phyloP scores from a whole-genome alignment of 2,113 vertebrate species.

The Tachysurus fulvidraco region DNA sequence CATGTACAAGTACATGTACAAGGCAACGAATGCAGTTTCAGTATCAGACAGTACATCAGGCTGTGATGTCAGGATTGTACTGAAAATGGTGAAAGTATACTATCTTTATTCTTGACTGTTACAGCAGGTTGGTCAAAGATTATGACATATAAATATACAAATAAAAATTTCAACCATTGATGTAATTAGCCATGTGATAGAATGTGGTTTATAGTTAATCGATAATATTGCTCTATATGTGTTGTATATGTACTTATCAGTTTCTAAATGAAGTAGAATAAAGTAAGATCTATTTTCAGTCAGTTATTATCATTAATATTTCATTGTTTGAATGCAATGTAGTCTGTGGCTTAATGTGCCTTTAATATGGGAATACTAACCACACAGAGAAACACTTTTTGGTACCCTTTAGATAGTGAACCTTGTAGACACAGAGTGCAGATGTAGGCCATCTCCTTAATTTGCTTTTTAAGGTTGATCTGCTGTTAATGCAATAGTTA shows the following conservation, averaged over 20 bases:
- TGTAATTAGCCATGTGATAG: neutral
- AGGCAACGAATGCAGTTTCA: no score
- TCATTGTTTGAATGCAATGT: neutral
- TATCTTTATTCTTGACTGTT: neutral
- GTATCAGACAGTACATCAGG: neutral
- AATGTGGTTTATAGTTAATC: neutral
- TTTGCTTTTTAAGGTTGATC: conserved; percentile 2
- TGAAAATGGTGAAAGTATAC: neutral
- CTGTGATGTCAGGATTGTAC: neutral
- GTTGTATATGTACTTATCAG: no score
- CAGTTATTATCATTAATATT: neutral
- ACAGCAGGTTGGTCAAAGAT: neutral
- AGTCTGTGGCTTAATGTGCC: neutral
- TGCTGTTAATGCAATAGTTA: neutral
- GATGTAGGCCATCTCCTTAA: neutral
- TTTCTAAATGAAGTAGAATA: neutral
- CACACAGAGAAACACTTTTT: neutral
- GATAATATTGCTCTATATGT: neutral
- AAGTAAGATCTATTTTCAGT: neutral
- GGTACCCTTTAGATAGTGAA: neutral
- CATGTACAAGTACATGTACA: no score
- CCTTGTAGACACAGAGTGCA: neutral
- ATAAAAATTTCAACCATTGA: neutral
- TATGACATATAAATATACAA: neutral
- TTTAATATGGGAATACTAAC: neutral